These are phyloP conservation scores for Simalia tracyae DNA, from an alignment of 2,797 vertebrate species.

Conservation along the genomic window DNA sequence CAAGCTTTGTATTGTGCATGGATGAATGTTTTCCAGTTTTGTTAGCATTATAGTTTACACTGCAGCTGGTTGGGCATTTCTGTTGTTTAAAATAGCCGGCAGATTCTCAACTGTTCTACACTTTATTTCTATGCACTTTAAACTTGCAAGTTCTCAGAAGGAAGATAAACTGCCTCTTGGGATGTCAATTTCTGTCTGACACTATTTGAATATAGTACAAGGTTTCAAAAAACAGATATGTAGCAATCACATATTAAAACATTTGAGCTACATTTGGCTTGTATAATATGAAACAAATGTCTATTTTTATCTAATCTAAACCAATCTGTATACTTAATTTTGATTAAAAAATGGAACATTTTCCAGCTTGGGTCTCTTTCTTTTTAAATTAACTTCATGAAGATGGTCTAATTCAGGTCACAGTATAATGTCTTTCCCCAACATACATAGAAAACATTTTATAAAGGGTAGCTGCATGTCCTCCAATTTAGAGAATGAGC, in stretches of 20 bases:
- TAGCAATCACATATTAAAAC: not conserved
- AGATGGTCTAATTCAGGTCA: too few species aligned
- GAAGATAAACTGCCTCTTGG: constrained; percentile 12
- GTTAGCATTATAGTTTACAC: constrained; percentile 8
- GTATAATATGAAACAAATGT: constrained; percentile 26
- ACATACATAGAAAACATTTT: not conserved
- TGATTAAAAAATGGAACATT: constrained; percentile 61
- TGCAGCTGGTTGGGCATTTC: not conserved
- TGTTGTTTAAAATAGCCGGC: not conserved
- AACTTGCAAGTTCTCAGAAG: constrained; percentile 2
- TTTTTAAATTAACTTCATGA: constrained; percentile 27
- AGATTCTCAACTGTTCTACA: not conserved
- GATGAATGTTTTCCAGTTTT: not conserved
- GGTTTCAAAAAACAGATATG: not conserved
- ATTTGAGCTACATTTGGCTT: not conserved
- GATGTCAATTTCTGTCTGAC: constrained; percentile 12
- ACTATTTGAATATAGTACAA: not conserved
- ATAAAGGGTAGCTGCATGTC: not conserved
- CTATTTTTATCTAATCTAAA: constrained; percentile 30
- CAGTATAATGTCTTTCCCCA: not conserved
- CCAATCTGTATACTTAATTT: constrained; percentile 53
- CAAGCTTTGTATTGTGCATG: not conserved
- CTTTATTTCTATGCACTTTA: constrained; percentile 11
- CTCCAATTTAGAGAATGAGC: not conserved
- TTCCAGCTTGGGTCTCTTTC: constrained; percentile 60